These are phyloP conservation scores for Drosophila eugracilis DNA, from an alignment of 1,140 invertebrate species.

Conservation along the genomic window DNA sequence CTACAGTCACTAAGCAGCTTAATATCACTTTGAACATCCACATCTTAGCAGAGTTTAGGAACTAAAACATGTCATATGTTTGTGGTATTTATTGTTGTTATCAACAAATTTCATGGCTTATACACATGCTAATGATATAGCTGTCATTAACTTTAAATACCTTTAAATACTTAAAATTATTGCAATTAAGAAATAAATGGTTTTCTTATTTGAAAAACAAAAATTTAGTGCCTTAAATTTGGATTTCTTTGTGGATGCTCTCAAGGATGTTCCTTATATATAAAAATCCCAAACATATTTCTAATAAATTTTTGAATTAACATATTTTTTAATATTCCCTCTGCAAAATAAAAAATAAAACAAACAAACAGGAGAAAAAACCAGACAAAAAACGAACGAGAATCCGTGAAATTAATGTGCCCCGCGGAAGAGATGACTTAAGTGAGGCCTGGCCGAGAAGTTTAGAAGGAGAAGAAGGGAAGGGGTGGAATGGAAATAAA, in stretches of 20 bases:
- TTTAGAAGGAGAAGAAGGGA: no score
- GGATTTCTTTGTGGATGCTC: neutral
- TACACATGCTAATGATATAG: neutral
- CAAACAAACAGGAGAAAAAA: slow-evolving; percentile 5
- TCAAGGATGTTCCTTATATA: no score
- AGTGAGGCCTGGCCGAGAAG: slow-evolving; percentile 38
- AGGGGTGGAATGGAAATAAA: slow-evolving; percentile 58
- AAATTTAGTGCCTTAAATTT: no score
- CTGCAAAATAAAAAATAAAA: slow-evolving; percentile 10
- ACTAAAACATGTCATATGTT: slow-evolving; percentile 1
- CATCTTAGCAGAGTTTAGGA: slow-evolving; percentile 6
- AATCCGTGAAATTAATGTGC: slow-evolving; percentile 53
- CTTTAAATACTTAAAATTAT: slow-evolving; percentile 3
- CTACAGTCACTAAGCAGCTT: neutral
- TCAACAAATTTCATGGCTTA: neutral
- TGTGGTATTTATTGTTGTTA: no score
- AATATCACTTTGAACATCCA: neutral
- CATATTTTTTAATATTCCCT: slow-evolving; percentile 9
- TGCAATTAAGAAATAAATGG: no score
- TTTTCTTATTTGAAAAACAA: no score
- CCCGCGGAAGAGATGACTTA: slow-evolving; percentile 31
- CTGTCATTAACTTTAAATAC: neutral
- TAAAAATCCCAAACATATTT: neutral
- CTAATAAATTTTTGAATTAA: slow-evolving; percentile 7
- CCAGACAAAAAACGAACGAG: slow-evolving; percentile 10